phyloP scores from a whole-genome alignment of 2,113 vertebrate genomes.

The Grammomys surdaster region DNA sequence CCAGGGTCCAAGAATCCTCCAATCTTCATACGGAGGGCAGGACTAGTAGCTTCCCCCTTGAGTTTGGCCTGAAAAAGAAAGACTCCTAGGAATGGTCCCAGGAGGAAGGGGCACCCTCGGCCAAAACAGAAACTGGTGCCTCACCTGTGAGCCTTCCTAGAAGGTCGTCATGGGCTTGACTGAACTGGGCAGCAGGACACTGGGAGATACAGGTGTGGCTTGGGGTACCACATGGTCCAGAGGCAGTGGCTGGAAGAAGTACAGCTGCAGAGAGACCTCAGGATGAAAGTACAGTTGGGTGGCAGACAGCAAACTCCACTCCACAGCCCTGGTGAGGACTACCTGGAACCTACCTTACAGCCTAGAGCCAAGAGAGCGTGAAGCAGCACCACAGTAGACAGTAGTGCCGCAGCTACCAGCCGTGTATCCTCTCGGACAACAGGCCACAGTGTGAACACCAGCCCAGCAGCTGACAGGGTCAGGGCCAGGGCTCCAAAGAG shows the following conservation, averaged over 20 bases:
- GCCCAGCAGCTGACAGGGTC: slow-evolving; percentile 87
- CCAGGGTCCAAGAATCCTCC: background rate
- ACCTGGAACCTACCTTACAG: slow-evolving; percentile 88
- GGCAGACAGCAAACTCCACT: background rate
- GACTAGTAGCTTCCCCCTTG: background rate
- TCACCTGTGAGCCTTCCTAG: slow-evolving; percentile 38
- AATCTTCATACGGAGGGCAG: background rate
- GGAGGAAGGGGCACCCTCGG: background rate
- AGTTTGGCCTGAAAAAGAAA: slow-evolving; percentile 54
- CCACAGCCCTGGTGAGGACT: background rate
- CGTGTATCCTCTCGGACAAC: slow-evolving; percentile 88
- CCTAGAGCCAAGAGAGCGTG: slow-evolving; percentile 91
- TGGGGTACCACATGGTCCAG: background rate
- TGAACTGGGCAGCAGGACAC: background rate
- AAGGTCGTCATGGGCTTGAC: background rate
- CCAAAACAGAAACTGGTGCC: background rate
- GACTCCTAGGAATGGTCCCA: background rate
- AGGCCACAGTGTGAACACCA: slow-evolving; percentile 93
- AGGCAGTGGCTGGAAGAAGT: slow-evolving; percentile 80
- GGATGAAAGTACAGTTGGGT: background rate
- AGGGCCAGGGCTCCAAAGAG: slow-evolving; percentile 88
- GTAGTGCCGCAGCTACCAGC: slow-evolving; percentile 82
- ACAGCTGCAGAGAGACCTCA: slow-evolving; percentile 55
- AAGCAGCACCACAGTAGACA: slow-evolving; percentile 86
- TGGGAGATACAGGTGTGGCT: background rate